Conservation (phyloP, 2,113 vertebrate genomes). For the Antechinus stuartii region DNA sequence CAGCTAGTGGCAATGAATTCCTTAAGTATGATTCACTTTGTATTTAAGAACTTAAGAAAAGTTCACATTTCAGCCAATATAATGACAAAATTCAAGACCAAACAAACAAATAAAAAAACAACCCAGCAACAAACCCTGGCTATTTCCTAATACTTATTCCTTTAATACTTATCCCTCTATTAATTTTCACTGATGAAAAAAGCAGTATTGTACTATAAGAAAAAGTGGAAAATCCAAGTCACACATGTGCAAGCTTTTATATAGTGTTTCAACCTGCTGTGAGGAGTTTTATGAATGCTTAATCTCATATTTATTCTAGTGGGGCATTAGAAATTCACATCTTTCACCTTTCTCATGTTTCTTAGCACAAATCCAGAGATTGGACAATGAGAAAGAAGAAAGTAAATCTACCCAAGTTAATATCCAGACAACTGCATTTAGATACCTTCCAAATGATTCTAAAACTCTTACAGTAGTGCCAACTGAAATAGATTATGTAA, state of each 20-base stretch:
- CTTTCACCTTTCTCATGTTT: background rate
- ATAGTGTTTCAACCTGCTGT: background rate
- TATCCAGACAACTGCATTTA: background rate
- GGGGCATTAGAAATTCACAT: background rate
- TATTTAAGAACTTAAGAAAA: background rate
- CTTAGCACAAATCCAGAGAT: conserved; percentile 12
- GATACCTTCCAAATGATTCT: conserved; percentile 14
- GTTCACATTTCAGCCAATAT: background rate
- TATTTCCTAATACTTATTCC: background rate
- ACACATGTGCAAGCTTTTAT: background rate
- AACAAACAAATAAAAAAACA: background rate
- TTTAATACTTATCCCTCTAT: background rate
- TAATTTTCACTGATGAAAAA: background rate
- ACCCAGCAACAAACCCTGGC: background rate
- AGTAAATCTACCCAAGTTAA: background rate
- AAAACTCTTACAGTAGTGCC: background rate
- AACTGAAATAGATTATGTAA: background rate
- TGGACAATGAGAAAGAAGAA: conserved; percentile 38
- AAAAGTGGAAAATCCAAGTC: background rate
- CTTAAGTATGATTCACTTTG: background rate
- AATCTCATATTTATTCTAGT: background rate
- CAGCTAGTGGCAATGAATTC: background rate
- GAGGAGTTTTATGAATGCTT: background rate
- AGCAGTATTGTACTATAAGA: background rate
- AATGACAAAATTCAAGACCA: background rate